Evolutionary conservation across 2,797 vertebrate species (phyloP), one percentile per base, ranked within the genome.

Genomic region (Sebastes reedi): DNA sequence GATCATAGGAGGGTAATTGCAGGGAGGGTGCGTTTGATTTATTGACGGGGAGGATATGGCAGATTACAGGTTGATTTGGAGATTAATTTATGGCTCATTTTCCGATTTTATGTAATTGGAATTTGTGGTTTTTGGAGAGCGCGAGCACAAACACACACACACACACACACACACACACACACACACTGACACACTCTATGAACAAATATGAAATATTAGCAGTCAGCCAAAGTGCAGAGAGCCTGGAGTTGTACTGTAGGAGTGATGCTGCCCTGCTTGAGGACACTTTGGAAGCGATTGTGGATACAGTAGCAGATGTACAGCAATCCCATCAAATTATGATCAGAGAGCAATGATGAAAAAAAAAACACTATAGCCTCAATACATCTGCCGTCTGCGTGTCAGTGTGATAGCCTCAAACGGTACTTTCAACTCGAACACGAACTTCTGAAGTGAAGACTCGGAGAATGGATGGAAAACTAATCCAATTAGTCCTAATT

Each of bases 1-100:
- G 84, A 88, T 93, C 85, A 90, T 67, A 58, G 86, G 74, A 89
- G 89, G 89, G 84, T 94, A 92, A 94, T 94, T 92, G 90, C 85
- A 84, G 76, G 75, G 69, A 87, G 80, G 81, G 73, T 81, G 86
- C 6, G 50, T 80, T 77, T 91, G 89, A 94, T 93, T 91, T 92
- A 93, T 89, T 78, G 87, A 91, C 24, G 4, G 60, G 32, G 67
- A 68, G 69, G 86, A 88, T 83, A 83, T 24, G 79, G 61, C 22
- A 58, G 82, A 85, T 88, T 87, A 88, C 81, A 80, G 69, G 62
- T 83, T 89, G 89, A 87, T 91, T 82, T 81, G 66, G 75, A 83
- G 89, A 92, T 84, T 82, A 79, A 90, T 92, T 92, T 77, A 80
- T 8, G 60, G 67, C 82, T 84, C 77, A 69, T 88, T 92, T 87